Conservation (phyloP, 2,888 invertebrate species). For the Teleogryllus oceanicus region DNA sequence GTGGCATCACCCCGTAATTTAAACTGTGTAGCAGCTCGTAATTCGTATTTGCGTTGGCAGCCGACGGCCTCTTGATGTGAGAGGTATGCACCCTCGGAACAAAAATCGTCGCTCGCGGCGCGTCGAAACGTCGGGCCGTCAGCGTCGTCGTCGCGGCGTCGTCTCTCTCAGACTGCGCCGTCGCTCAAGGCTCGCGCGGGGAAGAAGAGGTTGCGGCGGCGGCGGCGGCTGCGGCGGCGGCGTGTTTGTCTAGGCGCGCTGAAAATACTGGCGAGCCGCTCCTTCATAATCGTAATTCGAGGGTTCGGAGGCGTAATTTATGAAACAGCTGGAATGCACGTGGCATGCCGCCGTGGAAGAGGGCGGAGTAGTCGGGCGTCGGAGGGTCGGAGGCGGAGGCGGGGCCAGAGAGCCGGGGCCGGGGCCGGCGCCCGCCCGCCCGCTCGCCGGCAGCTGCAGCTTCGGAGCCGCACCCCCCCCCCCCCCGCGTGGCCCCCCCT, state of each 20-base stretch:
- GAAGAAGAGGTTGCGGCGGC: neutral
- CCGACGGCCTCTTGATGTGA: no score
- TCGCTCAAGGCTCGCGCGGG: no score
- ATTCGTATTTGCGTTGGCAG: no score
- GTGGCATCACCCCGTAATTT: no score
- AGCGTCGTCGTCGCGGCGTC: no score
- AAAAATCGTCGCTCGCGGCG: no score
- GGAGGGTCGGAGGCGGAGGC: no score
- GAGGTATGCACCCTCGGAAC: no score
- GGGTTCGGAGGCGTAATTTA: neutral
- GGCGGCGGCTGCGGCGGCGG: neutral
- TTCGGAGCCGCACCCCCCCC: neutral
- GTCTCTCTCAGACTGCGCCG: no score
- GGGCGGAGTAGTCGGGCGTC: no score
- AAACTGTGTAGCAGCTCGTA: no score
- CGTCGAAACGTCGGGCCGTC: no score
- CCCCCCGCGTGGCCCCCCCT: neutral
- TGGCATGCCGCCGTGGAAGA: neutral
- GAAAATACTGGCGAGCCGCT: neutral
- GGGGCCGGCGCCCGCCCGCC: neutral
- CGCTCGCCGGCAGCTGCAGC: neutral
- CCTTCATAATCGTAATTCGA: constrained; percentile 18
- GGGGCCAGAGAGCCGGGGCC: neutral
- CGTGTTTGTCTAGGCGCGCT: neutral
- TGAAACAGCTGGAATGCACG: constrained; percentile 18